These are phyloP conservation scores for Microplitis demolitor DNA, from an alignment of 1,140 invertebrate genomes.

Conservation along the genomic window DNA sequence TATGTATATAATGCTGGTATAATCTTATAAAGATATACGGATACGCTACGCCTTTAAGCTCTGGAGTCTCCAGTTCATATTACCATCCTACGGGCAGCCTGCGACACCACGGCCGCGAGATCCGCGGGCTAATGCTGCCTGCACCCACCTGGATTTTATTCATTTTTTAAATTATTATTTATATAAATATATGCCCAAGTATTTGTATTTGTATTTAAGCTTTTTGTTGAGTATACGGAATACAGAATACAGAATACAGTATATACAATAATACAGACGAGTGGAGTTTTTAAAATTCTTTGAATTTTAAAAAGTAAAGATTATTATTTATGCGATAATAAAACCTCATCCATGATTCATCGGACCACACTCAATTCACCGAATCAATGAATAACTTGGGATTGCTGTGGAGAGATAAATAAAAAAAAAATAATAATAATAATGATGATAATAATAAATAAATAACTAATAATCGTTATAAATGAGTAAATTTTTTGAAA, in stretches of 20 bases:
- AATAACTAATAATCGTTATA: neutral
- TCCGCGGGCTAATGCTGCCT: too few species aligned
- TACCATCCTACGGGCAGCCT: neutral
- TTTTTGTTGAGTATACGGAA: too few species aligned
- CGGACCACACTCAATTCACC: neutral
- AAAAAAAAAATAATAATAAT: neutral
- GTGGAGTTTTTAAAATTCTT: too few species aligned
- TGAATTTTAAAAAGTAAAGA: neutral
- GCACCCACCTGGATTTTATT: too few species aligned
- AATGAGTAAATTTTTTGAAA: neutral
- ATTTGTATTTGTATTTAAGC: too few species aligned
- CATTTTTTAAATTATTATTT: too few species aligned
- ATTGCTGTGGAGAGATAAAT: too few species aligned
- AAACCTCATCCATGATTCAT: slow-evolving; percentile 18
- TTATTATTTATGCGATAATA: slow-evolving; percentile 3
- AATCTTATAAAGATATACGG: slow-evolving; percentile 23
- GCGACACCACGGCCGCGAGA: neutral
- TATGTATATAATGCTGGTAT: slow-evolving; percentile 20
- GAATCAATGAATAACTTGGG: neutral
- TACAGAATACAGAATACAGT: too few species aligned
- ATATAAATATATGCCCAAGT: too few species aligned
- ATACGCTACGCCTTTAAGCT: slow-evolving; percentile 12
- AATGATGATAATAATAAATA: neutral
- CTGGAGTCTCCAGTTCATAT: slow-evolving; percentile 1
- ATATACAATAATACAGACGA: too few species aligned